A percentile compares a stretch with the other conserved stretches of the same genome.
phyloP scores from a whole-genome alignment of 2,113 vertebrate genomes.

The Ahaetulla prasina region DNA sequence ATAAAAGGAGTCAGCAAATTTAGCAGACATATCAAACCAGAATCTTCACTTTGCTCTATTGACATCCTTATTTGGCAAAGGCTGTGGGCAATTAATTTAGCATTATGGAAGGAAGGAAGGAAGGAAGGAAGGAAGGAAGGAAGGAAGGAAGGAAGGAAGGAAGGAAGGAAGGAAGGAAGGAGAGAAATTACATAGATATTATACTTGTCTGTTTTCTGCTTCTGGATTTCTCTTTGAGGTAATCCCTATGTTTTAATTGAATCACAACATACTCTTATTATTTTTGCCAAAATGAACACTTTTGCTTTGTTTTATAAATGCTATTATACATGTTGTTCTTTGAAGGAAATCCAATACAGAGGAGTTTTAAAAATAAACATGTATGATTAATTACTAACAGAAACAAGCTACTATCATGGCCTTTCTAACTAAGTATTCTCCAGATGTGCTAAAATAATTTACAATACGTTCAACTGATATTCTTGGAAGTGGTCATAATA shows the following conservation, averaged over 20 bases:
- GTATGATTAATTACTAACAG: not conserved
- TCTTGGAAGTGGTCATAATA: not conserved
- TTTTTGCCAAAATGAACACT: not conserved
- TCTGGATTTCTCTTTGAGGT: not conserved
- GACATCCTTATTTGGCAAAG: not conserved
- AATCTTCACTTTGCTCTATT: rapidly evolving
- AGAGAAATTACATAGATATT: not conserved
- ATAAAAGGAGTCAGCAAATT: constrained; percentile 16
- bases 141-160: too few species aligned
- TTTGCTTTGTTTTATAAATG: not conserved
- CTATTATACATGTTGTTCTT: not conserved
- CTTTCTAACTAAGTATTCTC: not conserved
- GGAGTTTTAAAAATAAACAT: not conserved
- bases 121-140: not conserved
- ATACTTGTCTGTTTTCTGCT: not conserved
- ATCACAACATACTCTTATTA: not conserved
- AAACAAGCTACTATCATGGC: not conserved
- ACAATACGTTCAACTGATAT: not conserved
- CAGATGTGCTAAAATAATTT: not conserved
- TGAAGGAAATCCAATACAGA: not conserved
- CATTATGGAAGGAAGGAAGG: not conserved
- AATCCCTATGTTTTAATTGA: not conserved
- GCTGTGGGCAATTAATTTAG: not conserved
- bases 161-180: too few species aligned
- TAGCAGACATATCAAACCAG: not conserved